A percentile compares a stretch with the other conserved stretches of the same genome.
phyloP scores from a whole-genome alignment of 2,888 invertebrate genomes.

The Pteria penguin region DNA sequence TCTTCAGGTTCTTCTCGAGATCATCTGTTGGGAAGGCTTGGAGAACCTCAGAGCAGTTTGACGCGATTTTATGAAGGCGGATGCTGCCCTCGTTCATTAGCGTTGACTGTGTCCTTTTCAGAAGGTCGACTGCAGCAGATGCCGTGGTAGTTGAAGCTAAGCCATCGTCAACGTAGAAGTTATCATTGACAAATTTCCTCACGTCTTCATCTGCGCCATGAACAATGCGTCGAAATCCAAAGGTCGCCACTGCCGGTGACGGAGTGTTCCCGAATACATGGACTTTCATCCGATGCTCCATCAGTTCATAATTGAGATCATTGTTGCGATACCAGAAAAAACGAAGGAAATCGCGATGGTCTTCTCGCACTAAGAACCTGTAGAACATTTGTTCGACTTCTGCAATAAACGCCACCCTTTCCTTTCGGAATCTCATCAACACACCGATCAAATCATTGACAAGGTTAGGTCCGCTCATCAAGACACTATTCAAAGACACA shows the following conservation, averaged over 20 bases:
- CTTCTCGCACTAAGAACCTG: not conserved
- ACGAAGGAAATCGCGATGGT: slow-evolving; percentile 6
- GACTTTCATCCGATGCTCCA: not conserved
- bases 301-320: not conserved
- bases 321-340: slow-evolving; percentile 21
- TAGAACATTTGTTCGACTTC: slow-evolving; percentile 23
- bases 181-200: not conserved
- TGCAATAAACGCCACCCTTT: slow-evolving; percentile 5
- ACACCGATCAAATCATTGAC: slow-evolving; percentile 4
- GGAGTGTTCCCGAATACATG: not conserved
- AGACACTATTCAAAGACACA: slow-evolving; percentile 10
- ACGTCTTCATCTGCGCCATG: not conserved
- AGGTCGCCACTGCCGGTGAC: slow-evolving; percentile 1
- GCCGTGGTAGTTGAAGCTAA: not conserved
- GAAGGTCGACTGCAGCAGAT: not conserved
- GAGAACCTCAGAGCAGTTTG: not conserved
- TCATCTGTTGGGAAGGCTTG: not conserved
- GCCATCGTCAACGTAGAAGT: slow-evolving; percentile 19
- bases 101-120: not conserved
- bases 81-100: not conserved
- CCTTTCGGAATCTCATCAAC: slow-evolving; percentile 7
- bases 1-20: not conserved
- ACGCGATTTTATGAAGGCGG: not conserved
- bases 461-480: slow-evolving; percentile 11
- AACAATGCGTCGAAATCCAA: not conserved